Base-by-base conservation (phyloP, 2,888 invertebrate genomes). In the Beris morrisii region DNA sequence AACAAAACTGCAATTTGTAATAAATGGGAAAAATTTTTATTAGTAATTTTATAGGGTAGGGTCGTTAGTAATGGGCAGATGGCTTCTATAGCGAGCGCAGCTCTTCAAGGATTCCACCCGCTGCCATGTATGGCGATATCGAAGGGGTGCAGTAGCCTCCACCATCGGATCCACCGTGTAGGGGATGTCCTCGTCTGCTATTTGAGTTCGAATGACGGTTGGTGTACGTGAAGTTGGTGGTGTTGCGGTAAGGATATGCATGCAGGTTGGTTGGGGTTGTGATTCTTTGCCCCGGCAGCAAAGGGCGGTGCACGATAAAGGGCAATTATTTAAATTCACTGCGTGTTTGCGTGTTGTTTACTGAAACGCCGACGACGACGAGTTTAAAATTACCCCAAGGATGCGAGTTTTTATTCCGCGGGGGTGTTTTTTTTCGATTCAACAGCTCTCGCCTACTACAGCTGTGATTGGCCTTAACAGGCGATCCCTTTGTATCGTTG, bases 281-380 rank as follows among this genome's bases (percentile, higher is more conserved):
- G 38, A 38, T 38, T 38, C 38, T 9, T 38, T 38, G 38, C 9
- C 38, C 22, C 4, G 38, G 38, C 9, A 9, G 38, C 38, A 5
- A 5, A 38, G 5, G 5, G 48, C 52, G 45, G 45, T 44, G 54
- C 64, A 64, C 54, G 64, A 64, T 64, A 64, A 64, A 53, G 44
- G 55, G 54, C 31, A 64, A 64, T 64, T 64, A 64, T 64, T 64
- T 54, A 54, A 64, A 64, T 64, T 64, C 30, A 22, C 64, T 64
- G 64, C 64, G 64, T 64, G 54, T 46, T 54, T 64, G 54, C 54
- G 54, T 64, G 64, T 45, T 55, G 46, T 53, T 64, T 64, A 44
- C 45, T 54, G 52, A 38, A 53, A 48, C 53, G 31, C 15, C 53
- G 53, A 43, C 22, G 22, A 15, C 13, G 38, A 38, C 48, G 13